Base-by-base conservation (phyloP, 2,113 vertebrate species). In the Lonchura striata region DNA sequence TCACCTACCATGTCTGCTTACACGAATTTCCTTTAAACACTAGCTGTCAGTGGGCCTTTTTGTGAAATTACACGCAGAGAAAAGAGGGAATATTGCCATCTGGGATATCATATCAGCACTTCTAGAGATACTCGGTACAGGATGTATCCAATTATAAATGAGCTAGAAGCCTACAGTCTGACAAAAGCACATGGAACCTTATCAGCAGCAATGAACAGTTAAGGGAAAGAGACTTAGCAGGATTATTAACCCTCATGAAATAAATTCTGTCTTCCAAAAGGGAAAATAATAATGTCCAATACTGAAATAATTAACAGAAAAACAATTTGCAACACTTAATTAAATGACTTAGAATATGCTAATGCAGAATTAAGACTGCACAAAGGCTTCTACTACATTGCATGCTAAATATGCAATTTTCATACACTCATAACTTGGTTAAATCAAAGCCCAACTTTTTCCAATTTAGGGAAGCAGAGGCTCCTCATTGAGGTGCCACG, bases 221-320 rank as follows among this genome's bases (percentile, higher is more conserved):
- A 70, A 90, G 81, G 90, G 90, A 92, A 93, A 59, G 53, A 56
- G 84, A 79, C 69, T 80, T 81, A 91, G 86, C 81, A 89, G 86
- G 64, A 94, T 92, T 92, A 96, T 95, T 96, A 96, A 97, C 94
- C 94, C 90, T 92, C 79, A n/a, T 88, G 76, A 93, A 97, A 96
- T 65, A 93, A 86, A 88, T 41, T 74, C 79, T 82, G 82, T 59
- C 75, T 90, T 95, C 69, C 47, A 80, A 68, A 95, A 96, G 42
- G 66, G 80, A 93, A 94, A 96, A 97, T 96, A 96, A 96, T 95
- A 87, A 95, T 85, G 95, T 94, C 95, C 86, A 44, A 94, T 95
- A 86, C 85, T 41, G 69, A 96, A 96, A 97, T 96, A 97, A 97
- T 97, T 95, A 97, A 94, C 76, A 91, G 85, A 80, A 95, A 94